These are phyloP conservation scores for Macroteleia sp. DNA, from an alignment of 2,888 invertebrate species.

Conservation along the genomic window DNA sequence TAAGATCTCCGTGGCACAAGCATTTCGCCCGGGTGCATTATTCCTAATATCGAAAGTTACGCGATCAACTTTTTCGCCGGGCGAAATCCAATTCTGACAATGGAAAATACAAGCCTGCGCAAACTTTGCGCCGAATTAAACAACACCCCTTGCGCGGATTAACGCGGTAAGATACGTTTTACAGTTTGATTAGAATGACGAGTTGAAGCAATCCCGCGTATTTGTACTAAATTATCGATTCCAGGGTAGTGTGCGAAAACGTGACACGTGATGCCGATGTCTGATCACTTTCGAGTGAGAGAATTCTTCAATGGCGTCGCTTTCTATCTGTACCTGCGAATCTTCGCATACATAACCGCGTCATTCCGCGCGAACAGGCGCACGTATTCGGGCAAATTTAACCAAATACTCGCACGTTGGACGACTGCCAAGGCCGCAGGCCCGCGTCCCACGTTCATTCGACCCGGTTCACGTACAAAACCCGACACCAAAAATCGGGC, in stretches of 20 bases:
- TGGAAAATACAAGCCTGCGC: slow-evolving; percentile 13
- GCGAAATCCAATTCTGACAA: slow-evolving; percentile 34
- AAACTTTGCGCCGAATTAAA: slow-evolving; percentile 14
- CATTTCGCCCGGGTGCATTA: slow-evolving; percentile 12
- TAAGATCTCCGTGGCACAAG: slow-evolving; percentile 15
- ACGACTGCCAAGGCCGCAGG: slow-evolving; percentile 28
- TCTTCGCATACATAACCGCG: slow-evolving; percentile 39
- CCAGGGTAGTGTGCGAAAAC: slow-evolving; percentile 15
- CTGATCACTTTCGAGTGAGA: slow-evolving; percentile 31
- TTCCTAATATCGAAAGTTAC: slow-evolving; percentile 40
- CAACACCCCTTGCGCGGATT: background rate
- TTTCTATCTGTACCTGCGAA: slow-evolving; percentile 14
- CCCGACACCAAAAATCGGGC: background rate
- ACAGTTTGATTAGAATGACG: background rate
- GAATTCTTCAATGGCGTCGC: slow-evolving; percentile 26
- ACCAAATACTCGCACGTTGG: slow-evolving; percentile 43
- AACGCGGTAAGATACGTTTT: slow-evolving; percentile 14
- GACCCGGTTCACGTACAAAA: too few relatives aligned
- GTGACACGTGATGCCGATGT: slow-evolving; percentile 29
- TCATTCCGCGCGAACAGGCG: slow-evolving; percentile 34
- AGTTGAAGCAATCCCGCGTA: slow-evolving; percentile 14
- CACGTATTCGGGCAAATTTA: slow-evolving; percentile 45
- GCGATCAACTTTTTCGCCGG: slow-evolving; percentile 27
- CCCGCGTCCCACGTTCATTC: background rate
- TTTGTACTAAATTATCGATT: slow-evolving; percentile 35